Conservation (phyloP, 1,140 invertebrate genomes). For the Aphaenogaster rudis region DNA sequence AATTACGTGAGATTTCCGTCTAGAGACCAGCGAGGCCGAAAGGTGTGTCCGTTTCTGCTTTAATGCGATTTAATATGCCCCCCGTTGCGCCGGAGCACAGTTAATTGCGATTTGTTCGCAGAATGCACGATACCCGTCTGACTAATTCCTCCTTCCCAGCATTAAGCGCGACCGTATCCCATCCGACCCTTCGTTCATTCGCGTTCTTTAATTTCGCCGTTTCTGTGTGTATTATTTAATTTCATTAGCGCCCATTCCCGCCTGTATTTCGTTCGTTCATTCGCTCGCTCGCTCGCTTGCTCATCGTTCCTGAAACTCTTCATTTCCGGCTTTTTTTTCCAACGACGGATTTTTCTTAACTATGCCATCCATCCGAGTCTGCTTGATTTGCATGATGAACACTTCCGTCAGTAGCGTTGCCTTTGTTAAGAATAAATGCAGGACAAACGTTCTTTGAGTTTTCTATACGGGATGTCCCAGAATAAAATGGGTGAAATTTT, state of each 20-base stretch:
- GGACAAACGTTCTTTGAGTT: constrained; percentile 52
- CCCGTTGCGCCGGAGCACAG: constrained; percentile 45
- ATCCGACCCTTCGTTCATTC: constrained; percentile 10
- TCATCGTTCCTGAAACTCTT: constrained; percentile 59
- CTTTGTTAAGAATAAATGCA: constrained; percentile 56
- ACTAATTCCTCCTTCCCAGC: constrained; percentile 61
- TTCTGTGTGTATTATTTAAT: constrained; percentile 59
- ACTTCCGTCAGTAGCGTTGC: constrained; percentile 10
- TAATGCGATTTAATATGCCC: constrained; percentile 71
- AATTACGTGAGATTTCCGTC: constrained; percentile 56
- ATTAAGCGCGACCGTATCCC: constrained; percentile 53
- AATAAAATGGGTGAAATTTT: constrained; percentile 49
- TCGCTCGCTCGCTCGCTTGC: neutral
- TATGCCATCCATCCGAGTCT: constrained; percentile 21
- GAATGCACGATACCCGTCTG: constrained; percentile 66
- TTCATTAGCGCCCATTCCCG: constrained; percentile 38
- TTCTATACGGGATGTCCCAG: constrained; percentile 6
- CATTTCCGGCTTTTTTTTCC: constrained; percentile 54
- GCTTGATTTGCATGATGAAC: constrained; percentile 51
- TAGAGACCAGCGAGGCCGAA: constrained; percentile 24
- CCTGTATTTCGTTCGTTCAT: constrained; percentile 4
- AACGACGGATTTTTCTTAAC: constrained; percentile 49
- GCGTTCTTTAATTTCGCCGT: constrained; percentile 34
- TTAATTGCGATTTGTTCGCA: constrained; percentile 74
- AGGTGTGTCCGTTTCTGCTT: constrained; percentile 49